A percentile compares a stretch with the other conserved stretches of the same genome.
Conservation (phyloP, 2,888 invertebrate species). For the Rhingia campestris region DNA sequence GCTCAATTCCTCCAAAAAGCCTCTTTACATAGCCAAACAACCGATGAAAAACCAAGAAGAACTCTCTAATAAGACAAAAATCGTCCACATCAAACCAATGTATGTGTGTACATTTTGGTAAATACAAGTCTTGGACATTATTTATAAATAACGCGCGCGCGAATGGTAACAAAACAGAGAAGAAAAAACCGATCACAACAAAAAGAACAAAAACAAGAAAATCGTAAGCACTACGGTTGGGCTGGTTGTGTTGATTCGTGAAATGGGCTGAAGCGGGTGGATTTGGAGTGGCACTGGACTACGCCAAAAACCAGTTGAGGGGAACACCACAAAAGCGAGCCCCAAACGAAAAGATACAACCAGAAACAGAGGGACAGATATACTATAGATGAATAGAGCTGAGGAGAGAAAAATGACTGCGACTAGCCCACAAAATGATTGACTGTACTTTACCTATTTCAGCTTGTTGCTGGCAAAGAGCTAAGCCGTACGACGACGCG, state of each 20-base stretch:
- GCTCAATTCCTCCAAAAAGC: neutral
- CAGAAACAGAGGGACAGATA: slow-evolving; percentile 37
- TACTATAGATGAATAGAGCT: slow-evolving; percentile 26
- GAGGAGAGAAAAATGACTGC: slow-evolving; percentile 42
- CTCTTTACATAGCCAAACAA: neutral
- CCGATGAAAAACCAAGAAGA: neutral
- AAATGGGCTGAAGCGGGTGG: neutral
- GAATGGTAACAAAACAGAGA: slow-evolving; percentile 71
- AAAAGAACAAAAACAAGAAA: slow-evolving; percentile 73
- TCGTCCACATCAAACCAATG: neutral
- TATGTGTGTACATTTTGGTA: slow-evolving; percentile 5
- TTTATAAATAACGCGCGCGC: slow-evolving; percentile 74
- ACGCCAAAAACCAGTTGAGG: slow-evolving; percentile 70
- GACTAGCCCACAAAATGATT: slow-evolving; percentile 74
- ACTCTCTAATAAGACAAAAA: slow-evolving; percentile 22
- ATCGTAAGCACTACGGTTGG: slow-evolving; percentile 35
- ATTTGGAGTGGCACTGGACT: slow-evolving; percentile 46
- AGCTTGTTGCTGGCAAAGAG: slow-evolving; percentile 63
- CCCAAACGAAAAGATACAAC: slow-evolving; percentile 39
- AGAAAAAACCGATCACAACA: slow-evolving; percentile 74
- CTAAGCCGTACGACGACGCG: neutral
- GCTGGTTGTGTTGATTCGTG: neutral
- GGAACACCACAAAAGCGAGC: slow-evolving; percentile 29
- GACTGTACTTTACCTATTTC: slow-evolving; percentile 73
- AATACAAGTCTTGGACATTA: slow-evolving; percentile 34